Percentiles rank a stretch among this genome's conserved stretches.
phyloP scores from a whole-genome alignment of 2,113 vertebrate genomes.

The Neotoma lepida region DNA sequence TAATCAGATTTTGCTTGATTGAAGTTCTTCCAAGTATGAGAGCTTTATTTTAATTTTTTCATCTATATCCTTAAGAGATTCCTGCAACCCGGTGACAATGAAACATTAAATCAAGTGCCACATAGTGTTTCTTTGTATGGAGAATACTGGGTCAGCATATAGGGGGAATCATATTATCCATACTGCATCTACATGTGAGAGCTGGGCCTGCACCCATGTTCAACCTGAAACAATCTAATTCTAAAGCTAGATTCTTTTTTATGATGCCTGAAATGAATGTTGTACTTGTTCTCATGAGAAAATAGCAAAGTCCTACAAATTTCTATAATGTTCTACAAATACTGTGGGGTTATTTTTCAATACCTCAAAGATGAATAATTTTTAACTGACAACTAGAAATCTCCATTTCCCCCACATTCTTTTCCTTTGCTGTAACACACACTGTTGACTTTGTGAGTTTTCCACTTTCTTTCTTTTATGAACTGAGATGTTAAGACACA shows the following conservation, averaged over 20 bases:
- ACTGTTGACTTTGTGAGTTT: neutral
- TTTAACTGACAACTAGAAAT: neutral
- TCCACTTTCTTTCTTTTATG: neutral
- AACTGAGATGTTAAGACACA: neutral
- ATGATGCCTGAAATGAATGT: neutral
- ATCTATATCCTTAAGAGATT: neutral
- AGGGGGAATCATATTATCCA: too few relatives aligned
- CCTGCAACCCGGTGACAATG: neutral
- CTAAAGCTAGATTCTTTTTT: neutral
- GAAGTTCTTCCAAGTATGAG: neutral
- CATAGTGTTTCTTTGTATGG: neutral
- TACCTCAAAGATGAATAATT: neutral
- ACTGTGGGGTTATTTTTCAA: neutral
- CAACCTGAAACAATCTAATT: neutral
- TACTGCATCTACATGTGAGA: neutral
- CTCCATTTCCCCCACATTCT: neutral
- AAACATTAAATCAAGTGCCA: neutral
- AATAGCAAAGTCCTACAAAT: too few relatives aligned
- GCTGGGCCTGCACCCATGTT: neutral
- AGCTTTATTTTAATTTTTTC: neutral
- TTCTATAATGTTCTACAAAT: too few relatives aligned
- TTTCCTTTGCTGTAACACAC: neutral
- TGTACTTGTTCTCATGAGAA: neutral
- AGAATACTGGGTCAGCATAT: neutral
- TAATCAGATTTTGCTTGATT: neutral